These are phyloP conservation scores for Thumatha senex DNA, from an alignment of 2,888 invertebrate species.

Conservation along the genomic window DNA sequence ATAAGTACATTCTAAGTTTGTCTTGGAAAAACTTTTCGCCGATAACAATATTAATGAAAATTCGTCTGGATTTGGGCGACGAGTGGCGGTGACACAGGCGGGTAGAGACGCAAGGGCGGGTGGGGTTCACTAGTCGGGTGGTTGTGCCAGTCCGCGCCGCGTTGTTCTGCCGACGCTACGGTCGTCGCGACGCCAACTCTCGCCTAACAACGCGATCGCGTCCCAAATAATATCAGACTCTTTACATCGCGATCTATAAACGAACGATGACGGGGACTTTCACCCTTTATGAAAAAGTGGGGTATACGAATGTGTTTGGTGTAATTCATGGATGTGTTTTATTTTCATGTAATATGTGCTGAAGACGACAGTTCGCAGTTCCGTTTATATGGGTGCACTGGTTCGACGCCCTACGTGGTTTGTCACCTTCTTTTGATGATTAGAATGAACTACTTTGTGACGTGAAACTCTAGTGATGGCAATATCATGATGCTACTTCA, in stretches of 20 bases:
- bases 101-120: conserved; percentile 54
- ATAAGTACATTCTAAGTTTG: conserved; percentile 62
- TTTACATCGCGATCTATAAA: conserved; percentile 38
- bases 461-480: conserved; percentile 34
- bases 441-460: conserved; percentile 53
- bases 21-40: conserved; percentile 75
- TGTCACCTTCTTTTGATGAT: conserved; percentile 67
- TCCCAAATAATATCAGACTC: conserved; percentile 40
- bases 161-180: conserved; percentile 61
- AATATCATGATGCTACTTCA: conserved; percentile 56
- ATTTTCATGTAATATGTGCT: conserved; percentile 54
- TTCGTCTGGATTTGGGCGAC: conserved; percentile 74
- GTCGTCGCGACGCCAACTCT: conserved; percentile 42
- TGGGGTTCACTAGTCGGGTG: conserved; percentile 54
- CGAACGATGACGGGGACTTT: conserved; percentile 44
- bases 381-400: conserved; percentile 71
- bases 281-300: conserved; percentile 31
- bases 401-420: conserved; percentile 60
- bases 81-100: conserved; percentile 70
- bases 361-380: conserved; percentile 50
- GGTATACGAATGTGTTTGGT: conserved; percentile 57
- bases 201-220: conserved; percentile 50
- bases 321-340: conserved; percentile 60
- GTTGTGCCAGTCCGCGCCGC: conserved; percentile 66
- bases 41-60: conserved; percentile 82